Evolutionary conservation across 2,888 invertebrate species (phyloP).

Genomic region (Acanthosepion lycidas): DNA sequence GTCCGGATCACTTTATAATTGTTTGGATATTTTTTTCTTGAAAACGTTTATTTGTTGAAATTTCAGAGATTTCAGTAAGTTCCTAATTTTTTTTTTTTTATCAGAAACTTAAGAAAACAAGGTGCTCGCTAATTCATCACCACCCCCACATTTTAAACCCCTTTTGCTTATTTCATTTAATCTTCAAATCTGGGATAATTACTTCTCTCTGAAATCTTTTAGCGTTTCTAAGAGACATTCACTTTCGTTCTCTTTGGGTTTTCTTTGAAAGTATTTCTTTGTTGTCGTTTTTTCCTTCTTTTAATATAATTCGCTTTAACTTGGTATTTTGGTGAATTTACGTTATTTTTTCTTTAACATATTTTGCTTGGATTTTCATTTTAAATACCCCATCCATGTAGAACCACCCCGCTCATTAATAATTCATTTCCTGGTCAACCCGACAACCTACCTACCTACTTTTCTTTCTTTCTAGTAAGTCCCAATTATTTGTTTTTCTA

Average conservation of each 20-base stretch:
- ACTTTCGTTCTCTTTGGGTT: not conserved
- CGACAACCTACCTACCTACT: no score
- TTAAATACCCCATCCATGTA: no score
- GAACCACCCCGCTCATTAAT: no score
- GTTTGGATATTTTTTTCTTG: not conserved
- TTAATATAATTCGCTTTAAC: not conserved
- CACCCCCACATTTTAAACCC: no score
- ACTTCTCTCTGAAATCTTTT: not conserved
- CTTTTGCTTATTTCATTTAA: no score
- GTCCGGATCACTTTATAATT: not conserved
- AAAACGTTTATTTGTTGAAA: not conserved
- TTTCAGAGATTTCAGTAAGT: not conserved
- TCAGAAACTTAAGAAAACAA: not conserved
- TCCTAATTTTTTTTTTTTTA: not conserved
- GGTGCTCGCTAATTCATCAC: not conserved
- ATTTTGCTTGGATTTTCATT: not conserved
- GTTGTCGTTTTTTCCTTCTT: not conserved
- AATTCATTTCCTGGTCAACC: no score
- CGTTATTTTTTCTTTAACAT: not conserved
- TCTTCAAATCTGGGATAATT: not conserved
- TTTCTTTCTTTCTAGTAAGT: no score
- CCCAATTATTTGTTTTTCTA: no score
- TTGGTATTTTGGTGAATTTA: not conserved
- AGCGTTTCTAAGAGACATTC: not conserved
- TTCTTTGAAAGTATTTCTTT: not conserved